A percentile compares a stretch with the other conserved stretches of the same genome.
These are phyloP conservation scores for Campopleginae sp. DNA, from an alignment of 2,888 invertebrate species.

Conservation along the genomic window DNA sequence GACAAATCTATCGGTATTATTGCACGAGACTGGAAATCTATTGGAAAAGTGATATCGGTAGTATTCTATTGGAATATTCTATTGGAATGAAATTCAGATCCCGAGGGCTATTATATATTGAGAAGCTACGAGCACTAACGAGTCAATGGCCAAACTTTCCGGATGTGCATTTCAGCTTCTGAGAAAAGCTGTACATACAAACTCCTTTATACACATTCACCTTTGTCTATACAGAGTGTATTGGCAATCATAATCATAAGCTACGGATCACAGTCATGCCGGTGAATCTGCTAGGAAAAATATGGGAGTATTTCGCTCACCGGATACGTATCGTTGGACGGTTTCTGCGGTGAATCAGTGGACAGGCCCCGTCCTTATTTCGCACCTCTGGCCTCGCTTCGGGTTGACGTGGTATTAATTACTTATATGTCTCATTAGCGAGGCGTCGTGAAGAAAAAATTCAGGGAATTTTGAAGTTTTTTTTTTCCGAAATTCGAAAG, in stretches of 20 bases:
- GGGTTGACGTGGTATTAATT: neutral
- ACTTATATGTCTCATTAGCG: neutral
- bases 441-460: neutral
- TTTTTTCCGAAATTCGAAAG: neutral
- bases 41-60: slow-evolving; percentile 21
- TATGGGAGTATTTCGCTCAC: neutral
- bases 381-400: neutral
- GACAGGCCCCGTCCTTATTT: neutral
- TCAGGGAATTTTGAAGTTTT: neutral
- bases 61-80: slow-evolving; percentile 32
- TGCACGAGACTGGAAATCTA: neutral
- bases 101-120: slow-evolving; percentile 23
- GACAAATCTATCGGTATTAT: slow-evolving; percentile 24
- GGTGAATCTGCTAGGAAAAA: neutral
- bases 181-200: slow-evolving; percentile 28
- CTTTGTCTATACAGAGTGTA: neutral
- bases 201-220: neutral
- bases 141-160: slow-evolving; percentile 52
- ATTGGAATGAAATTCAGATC: slow-evolving; percentile 20
- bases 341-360: neutral
- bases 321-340: neutral
- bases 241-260: neutral
- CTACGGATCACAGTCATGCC: neutral
- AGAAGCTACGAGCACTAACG: slow-evolving; percentile 33
- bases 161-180: slow-evolving; percentile 32